Conservation (phyloP, 2,113 vertebrate genomes). For the Callionymus lyra region DNA sequence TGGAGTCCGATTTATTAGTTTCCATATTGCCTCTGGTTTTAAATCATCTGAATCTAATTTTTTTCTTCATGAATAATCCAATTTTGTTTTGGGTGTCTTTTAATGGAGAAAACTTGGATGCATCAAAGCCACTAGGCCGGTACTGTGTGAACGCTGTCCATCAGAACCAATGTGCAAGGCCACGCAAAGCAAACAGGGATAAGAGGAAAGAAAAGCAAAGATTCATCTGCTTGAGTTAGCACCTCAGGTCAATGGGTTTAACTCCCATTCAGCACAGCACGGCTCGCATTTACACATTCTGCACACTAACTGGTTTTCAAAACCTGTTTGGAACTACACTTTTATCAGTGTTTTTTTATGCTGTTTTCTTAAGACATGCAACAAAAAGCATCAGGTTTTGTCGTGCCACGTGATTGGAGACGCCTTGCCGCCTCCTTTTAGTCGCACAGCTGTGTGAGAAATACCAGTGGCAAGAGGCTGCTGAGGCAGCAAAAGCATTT, state of each 20-base stretch:
- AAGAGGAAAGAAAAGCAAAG: conserved; percentile 70
- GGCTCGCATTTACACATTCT: conserved; percentile 19
- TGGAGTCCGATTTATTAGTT: too few species aligned
- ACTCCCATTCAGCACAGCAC: conserved; percentile 32
- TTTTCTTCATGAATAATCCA: too few species aligned
- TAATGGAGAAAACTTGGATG: too few species aligned
- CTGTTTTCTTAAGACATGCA: conserved; percentile 26
- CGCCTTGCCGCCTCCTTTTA: conserved; percentile 83
- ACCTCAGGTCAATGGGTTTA: conserved; percentile 62
- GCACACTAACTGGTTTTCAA: conserved; percentile 16
- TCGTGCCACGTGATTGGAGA: conserved; percentile 84
- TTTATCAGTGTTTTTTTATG: conserved; percentile 23
- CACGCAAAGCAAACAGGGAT: conserved; percentile 84
- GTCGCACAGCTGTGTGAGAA: conserved; percentile 97
- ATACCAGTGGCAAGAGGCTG: conserved; percentile 89
- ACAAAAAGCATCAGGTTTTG: conserved; percentile 33
- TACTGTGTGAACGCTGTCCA: conserved; percentile 54
- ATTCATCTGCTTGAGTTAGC: conserved; percentile 60
- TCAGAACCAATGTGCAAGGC: conserved; percentile 66
- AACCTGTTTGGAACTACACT: conserved; percentile 21
- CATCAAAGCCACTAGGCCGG: too few species aligned
- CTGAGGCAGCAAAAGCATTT: conserved; percentile 98
- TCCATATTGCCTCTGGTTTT: too few species aligned
- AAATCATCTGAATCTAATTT: too few species aligned
- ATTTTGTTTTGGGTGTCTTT: too few species aligned